Evolutionary conservation across 2,888 invertebrate species (phyloP), one percentile per base, ranked within the genome.

Genomic region (Acleris holmiana): DNA sequence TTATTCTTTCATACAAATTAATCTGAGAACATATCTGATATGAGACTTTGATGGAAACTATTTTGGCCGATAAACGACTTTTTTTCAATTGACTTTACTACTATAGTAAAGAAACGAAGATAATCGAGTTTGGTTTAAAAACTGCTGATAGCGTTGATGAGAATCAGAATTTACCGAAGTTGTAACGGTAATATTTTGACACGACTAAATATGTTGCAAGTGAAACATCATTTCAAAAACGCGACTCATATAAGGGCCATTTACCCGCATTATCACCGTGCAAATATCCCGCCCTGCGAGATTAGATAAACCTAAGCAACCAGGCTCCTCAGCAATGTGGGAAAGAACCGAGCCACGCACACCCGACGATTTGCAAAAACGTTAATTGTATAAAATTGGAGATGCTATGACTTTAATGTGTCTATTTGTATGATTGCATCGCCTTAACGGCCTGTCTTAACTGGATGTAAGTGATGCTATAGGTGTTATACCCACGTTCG

Each of bases 251-350:
- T 80, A 80, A 87, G 88, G 86, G 89, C 86, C 86, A 85, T 80
- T 81, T 85, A 79, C 79, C 76, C 73, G 78, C 79, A 80, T 83
- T 90, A 91, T 92, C 92, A 79, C 68, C 77, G 88, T 87, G 89
- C 91, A 91, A 92, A 92, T 91, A 92, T 85, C 82, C 83, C 87
- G 84, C 82, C 88, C 85, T 79, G 79, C 65, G 70, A 85, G 92
- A 92, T 92, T 86, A 92, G 91, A 92, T 91, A 91, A 87, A 82
- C 76, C 73, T n/a, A 53, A 29, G 53, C 64, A 48, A 49, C 48
- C 25, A 57, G 25, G 29, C 56, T 47, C 29, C 17, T 47, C n/a
- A 40, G 57, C 57, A 23, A 59, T 55, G 65, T 55, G 59, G 64
- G 64, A 65, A 65, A 55, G 53, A 59, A 51, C 44, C 50, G 25